Evolutionary conservation across 2,888 invertebrate species (phyloP).

Genomic region (Drosophila mulleri): DNA sequence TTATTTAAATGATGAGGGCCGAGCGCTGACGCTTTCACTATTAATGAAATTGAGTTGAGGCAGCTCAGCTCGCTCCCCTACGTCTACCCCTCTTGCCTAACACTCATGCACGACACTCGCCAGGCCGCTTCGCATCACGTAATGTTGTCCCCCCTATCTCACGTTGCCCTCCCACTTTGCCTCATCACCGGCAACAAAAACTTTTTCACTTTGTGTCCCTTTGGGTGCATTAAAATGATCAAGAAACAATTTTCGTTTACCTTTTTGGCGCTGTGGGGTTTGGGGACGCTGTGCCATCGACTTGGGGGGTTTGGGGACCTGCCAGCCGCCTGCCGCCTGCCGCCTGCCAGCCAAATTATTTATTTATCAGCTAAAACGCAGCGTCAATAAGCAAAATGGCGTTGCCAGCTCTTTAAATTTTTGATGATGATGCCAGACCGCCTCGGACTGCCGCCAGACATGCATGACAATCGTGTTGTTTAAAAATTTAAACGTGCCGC

Average conservation of each 20-base stretch:
- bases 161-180: not conserved
- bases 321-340: conserved; percentile 21
- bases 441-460: conserved; percentile 29
- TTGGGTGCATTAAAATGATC: conserved; percentile 84
- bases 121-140: conserved; percentile 63
- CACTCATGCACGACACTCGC: conserved; percentile 2
- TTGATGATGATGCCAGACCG: conserved; percentile 69
- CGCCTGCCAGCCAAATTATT: conserved; percentile 72
- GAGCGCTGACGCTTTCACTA: conserved; percentile 62
- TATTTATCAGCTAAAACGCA: conserved; percentile 81
- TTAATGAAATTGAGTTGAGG: conserved; percentile 67
- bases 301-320: conserved; percentile 38
- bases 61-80: conserved; percentile 5
- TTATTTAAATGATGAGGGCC: conserved; percentile 71
- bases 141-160: conserved; percentile 41
- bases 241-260: conserved; percentile 84
- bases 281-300: conserved; percentile 20
- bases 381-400: conserved; percentile 72
- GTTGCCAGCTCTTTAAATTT: conserved; percentile 69
- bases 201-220: conserved; percentile 74
- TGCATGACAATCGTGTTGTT: conserved; percentile 68
- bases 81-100: not conserved
- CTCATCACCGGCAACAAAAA: conserved; percentile 23
- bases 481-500: conserved; percentile 55
- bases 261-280: conserved; percentile 50